Conservation (phyloP, 2,797 vertebrate genomes). For the Dermochelys coriacea region DNA sequence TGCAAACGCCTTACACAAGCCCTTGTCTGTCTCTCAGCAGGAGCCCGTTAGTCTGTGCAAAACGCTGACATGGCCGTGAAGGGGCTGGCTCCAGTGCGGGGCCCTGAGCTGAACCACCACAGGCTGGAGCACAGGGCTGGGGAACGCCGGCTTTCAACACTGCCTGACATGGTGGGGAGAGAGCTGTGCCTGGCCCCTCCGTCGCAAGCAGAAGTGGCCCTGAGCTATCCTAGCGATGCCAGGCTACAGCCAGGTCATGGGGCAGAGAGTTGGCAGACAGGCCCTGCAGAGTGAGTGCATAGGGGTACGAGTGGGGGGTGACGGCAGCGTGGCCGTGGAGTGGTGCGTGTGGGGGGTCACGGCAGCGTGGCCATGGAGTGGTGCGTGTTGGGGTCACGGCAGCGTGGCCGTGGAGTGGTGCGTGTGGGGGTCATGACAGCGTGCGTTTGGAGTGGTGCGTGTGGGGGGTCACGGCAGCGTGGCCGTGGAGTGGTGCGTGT, state of each 20-base stretch:
- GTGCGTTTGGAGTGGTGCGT: no score
- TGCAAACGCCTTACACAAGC: background rate
- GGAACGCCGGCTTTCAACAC: background rate
- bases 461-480: no score
- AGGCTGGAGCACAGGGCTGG: no score
- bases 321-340: no score
- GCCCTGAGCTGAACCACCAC: background rate
- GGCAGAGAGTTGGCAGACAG: background rate
- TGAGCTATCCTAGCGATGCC: no score
- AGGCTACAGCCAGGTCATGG: background rate
- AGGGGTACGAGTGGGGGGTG: no score
- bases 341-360: no score
- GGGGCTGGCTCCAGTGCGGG: background rate
- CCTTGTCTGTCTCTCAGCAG: background rate
- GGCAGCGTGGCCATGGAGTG: no score
- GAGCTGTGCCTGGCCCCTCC: background rate
- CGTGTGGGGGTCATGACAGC: no score
- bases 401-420: no score
- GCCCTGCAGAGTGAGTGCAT: background rate
- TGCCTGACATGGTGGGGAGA: background rate
- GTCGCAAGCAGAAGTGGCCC: background rate
- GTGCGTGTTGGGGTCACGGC: no score
- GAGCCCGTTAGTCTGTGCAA: background rate
- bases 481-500: no score
- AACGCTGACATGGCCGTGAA: rapidly evolving